Evolutionary conservation across 64 coral and sea anemone species (phyloP).

Genomic region (Cladopsammia gracilis): DNA sequence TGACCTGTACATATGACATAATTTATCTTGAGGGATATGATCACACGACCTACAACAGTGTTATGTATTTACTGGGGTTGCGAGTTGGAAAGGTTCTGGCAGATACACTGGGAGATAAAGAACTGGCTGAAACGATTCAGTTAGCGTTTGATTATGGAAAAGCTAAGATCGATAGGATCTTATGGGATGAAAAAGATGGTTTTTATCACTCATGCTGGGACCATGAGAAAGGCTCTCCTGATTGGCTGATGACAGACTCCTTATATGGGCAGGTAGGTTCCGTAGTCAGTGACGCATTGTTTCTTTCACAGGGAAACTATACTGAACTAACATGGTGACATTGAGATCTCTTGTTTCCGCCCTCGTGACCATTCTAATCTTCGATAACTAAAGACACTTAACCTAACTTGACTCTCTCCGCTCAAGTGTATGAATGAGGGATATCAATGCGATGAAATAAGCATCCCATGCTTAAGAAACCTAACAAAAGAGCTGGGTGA

Average conservation of each 20-base stretch:
- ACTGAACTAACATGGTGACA: too few species aligned
- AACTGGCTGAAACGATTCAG: slow-evolving; percentile 26
- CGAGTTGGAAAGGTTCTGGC: slow-evolving; percentile 71
- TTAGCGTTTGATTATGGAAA: slow-evolving; percentile 45
- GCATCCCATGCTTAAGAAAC: too few species aligned
- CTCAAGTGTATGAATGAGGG: too few species aligned
- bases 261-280: slow-evolving; percentile 92
- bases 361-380: too few species aligned
- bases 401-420: too few species aligned
- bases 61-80: slow-evolving; percentile 88
- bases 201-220: slow-evolving; percentile 96
- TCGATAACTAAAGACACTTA: too few species aligned
- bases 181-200: slow-evolving; percentile 83
- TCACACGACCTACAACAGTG: slow-evolving; percentile 87
- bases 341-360: too few species aligned
- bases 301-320: too few species aligned
- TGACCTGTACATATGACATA: slow-evolving; percentile 92
- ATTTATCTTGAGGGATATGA: slow-evolving; percentile 86
- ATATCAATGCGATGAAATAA: too few species aligned
- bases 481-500: too few species aligned
- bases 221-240: slow-evolving; percentile 65
- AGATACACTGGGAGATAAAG: slow-evolving; percentile 39
- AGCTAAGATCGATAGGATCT: slow-evolving; percentile 56
- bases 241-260: slow-evolving; percentile 90
- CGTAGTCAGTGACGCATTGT: too few species aligned